Evolutionary conservation across 2,888 invertebrate genomes (phyloP).

Genomic region (Hedya salicella): DNA sequence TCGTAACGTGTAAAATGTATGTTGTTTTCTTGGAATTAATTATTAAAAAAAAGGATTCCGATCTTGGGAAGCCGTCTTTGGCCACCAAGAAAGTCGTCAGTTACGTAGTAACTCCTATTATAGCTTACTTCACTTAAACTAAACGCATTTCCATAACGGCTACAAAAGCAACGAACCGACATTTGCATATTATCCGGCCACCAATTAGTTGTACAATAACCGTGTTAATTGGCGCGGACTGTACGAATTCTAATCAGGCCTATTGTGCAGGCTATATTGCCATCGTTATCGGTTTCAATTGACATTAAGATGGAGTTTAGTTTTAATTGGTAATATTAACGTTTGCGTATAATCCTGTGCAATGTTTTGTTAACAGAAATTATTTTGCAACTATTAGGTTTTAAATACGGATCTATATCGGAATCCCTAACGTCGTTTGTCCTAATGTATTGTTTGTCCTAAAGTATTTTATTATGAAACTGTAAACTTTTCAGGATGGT

Average conservation of each 20-base stretch:
- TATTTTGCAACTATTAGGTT: no score
- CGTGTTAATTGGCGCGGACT: constrained; percentile 33
- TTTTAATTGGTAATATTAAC: constrained; percentile 5
- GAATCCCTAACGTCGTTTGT: no score
- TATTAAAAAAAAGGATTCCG: no score
- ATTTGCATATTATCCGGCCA: constrained; percentile 40
- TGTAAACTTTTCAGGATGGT: no score
- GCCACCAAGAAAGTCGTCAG: constrained; percentile 9
- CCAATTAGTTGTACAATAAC: constrained; percentile 43
- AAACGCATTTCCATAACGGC: constrained; percentile 22
- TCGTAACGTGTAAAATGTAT: no score
- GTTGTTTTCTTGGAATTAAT: no score
- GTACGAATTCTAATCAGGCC: constrained; percentile 25
- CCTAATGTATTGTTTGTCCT: no score
- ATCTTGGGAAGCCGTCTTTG: neutral
- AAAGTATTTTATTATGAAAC: no score
- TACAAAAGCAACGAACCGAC: constrained; percentile 16
- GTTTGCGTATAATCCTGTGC: neutral
- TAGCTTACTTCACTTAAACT: constrained; percentile 11
- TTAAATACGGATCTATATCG: no score
- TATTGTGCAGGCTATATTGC: constrained; percentile 33
- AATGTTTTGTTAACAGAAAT: no score
- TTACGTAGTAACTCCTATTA: constrained; percentile 23
- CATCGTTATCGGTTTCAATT: constrained; percentile 9
- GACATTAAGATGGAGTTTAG: neutral